Percentiles rank a stretch among this genome's conserved stretches.
These are phyloP conservation scores for Elanus axillaris DNA, from an alignment of 2,113 vertebrate species.

Conservation along the genomic window DNA sequence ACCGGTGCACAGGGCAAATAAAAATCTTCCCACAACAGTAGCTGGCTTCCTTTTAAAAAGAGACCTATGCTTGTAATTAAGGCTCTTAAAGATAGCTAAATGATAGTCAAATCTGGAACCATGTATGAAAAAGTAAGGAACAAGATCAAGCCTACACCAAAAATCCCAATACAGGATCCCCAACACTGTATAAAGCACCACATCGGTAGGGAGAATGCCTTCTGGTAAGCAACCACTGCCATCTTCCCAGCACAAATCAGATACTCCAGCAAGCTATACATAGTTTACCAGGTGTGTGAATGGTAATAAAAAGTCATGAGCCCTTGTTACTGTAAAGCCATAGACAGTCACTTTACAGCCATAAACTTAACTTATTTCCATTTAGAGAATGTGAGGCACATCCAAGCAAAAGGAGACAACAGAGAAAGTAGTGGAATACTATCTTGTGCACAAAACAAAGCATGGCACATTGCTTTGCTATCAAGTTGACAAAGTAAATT, in stretches of 20 bases:
- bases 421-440: not conserved
- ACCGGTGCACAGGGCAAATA: not conserved
- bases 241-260: not conserved
- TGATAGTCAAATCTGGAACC: not conserved
- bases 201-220: not conserved
- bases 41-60: not conserved
- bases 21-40: not conserved
- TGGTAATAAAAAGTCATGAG: not conserved
- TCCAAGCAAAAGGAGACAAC: not conserved
- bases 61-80: not conserved
- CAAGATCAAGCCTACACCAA: not conserved
- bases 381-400: not conserved
- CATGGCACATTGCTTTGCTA: not conserved
- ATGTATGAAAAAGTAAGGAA: not conserved
- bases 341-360: not conserved
- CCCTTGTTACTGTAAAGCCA: not conserved
- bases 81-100: not conserved
- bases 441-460: not conserved
- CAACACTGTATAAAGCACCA: not conserved
- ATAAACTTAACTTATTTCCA: not conserved
- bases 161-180: not conserved
- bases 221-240: not conserved
- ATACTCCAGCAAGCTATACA: not conserved
- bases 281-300: not conserved
- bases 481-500: not conserved